Base-by-base conservation (phyloP, 1,140 invertebrate species). In the Anoplolepis gracilipes region DNA sequence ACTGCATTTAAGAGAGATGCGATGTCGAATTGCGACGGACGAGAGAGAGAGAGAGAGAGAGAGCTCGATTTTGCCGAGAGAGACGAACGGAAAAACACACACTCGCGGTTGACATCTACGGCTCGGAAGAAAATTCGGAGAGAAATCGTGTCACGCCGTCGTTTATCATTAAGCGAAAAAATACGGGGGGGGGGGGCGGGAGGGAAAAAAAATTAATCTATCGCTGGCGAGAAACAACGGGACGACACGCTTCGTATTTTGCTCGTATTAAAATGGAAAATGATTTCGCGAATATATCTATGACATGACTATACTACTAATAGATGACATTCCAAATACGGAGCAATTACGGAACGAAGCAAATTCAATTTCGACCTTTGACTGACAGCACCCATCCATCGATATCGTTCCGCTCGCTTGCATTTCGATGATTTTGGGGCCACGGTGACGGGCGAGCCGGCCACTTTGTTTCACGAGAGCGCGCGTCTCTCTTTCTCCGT, bases 321-420 rank as follows among this genome's bases (percentile, higher is more conserved):
- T 89, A 67, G 28, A 85, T 85, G 75, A 85, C 75, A 89, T 90
- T 77, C 88, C 88, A 85, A 89, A 89, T 88, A 86, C 86, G 88
- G 76, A 76, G 19, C 88, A 90, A 90, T 90, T 90, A 90, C 84
- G 57, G 64, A 25, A 36, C 42, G 86, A 86, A 90, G 81, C 89
- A 88, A 86, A 84, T 88, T 91, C 72, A 90, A 88, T 92, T 92
- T 92, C 92, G 87, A 90, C 87, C 62, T 88, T 92, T 91, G 86
- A 92, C 89, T 92, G 91, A 92, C 92, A 92, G 82, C 87, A 73
- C 75, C 88, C 73, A 78, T 87, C 87, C 79, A 77, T 82, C 82
- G 90, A 91, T 91, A 91, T 91, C 75, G 87, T 89, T 85, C 77
- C 49, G 36, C 39, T 46, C 67, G 72, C 75, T 59, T 62, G 49